phyloP scores from a whole-genome alignment of 2,113 vertebrate genomes.

The Felis catus region F.catus_Fca126_mat1.0 CM031416.1:17596501-17597000 shows the following conservation, averaged over 20 bases:
- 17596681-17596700: rapidly evolving
- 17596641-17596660: background rate
- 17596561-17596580: background rate
- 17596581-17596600: background rate
- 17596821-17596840: too few species aligned
- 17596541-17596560: background rate
- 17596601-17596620: background rate
- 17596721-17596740: too few species aligned
- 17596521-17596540: background rate
- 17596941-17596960: too few species aligned
- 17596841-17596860: too few species aligned
- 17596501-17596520: background rate
- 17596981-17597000: too few species aligned
- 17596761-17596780: background rate
- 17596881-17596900: too few species aligned
- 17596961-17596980: too few species aligned
- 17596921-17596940: too few species aligned
- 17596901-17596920: too few species aligned
- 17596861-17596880: too few species aligned
- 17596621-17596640: background rate
- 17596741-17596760: background rate
- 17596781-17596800: background rate
- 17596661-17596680: background rate
- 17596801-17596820: background rate
- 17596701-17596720: too few species aligned